Base-by-base conservation (phyloP, 1,140 invertebrate species). In the Conus betulinus region DNA sequence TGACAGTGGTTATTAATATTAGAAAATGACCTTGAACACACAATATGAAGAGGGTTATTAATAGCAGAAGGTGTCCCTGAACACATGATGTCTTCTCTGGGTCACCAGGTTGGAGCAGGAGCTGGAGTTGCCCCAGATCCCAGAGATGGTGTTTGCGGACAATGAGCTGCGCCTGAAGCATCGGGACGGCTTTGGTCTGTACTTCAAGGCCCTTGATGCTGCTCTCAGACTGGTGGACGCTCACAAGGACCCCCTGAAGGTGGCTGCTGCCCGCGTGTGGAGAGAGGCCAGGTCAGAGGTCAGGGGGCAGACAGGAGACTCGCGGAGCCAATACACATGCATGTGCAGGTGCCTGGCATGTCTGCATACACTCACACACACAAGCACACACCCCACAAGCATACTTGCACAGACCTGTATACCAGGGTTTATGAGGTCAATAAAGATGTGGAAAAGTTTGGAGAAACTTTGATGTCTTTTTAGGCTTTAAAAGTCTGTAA, bases 101-200 rank as follows among this genome's bases (percentile, higher is more conserved):
- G 39, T 55, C 27, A 94, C 51, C 93, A 98, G 97, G 91, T 99
- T 97, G 94, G 97, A 97, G 90, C 96, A 96, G 89, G 96, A 97
- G 39, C 95, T 99, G 81, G 95, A 96, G 90, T 96, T 99, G 90
- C 98, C 98, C 67, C 98, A 99, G 94, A 96, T 99, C 90, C 99
- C 99, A 25, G 99, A 99, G 94, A 99, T 99, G 99, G 97, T 99
- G 25, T 99, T 99, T 96, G 98, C 93, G 67, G 91, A 94, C 27
- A 95, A 95, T 90, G 78, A 91, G 23, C 89, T 95, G 39, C 78
- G 90, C 6, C 51, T 95, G n/a, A 87, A 91, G 57, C 94, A 96
- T 88, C 79, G 88, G 15, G 95, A 95, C 93, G 98, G 98, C 82
- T 97, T 97, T 88, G 94, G 95, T 20, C 96, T 99, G 79, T 96